These are phyloP conservation scores for Scaptomyza montana DNA, from an alignment of 1,140 invertebrate genomes.

Conservation along the genomic window DNA sequence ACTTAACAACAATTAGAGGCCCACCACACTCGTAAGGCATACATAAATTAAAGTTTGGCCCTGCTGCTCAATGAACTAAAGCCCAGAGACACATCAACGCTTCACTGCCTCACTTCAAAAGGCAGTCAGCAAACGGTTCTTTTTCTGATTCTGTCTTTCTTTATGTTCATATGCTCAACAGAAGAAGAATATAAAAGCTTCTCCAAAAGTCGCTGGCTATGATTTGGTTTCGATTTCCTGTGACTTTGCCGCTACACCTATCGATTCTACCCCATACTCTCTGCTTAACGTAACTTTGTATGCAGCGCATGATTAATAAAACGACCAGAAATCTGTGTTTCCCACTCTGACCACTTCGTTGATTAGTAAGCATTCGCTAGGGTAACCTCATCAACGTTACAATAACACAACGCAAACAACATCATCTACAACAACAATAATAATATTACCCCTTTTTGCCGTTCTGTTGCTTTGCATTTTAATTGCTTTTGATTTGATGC, in stretches of 20 bases:
- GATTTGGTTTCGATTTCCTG: constrained; percentile 78
- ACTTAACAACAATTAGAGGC: constrained; percentile 46
- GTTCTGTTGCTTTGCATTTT: constrained; percentile 75
- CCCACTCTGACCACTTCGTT: constrained; percentile 48
- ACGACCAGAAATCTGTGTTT: constrained; percentile 61
- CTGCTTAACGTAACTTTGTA: constrained; percentile 26
- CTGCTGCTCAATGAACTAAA: constrained; percentile 63
- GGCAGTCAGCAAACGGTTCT: constrained; percentile 63
- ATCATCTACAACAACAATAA: constrained; percentile 4
- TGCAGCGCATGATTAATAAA: constrained; percentile 75
- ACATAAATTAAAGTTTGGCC: constrained; percentile 67
- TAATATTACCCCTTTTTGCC: constrained; percentile 28
- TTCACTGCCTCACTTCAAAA: constrained; percentile 43
- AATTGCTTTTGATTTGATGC: constrained; percentile 77
- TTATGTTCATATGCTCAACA: background rate
- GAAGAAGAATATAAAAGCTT: background rate
- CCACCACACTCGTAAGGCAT: constrained; percentile 43
- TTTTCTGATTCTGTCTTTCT: constrained; percentile 21
- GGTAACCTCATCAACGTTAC: constrained; percentile 65
- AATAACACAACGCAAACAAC: background rate
- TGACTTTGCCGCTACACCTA: background rate
- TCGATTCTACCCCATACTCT: background rate
- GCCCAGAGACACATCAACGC: constrained; percentile 8
- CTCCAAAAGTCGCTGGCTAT: constrained; percentile 47
- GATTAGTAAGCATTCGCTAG: constrained; percentile 71